Conservation (phyloP, 2,888 invertebrate species). For the Laothoe populi region DNA sequence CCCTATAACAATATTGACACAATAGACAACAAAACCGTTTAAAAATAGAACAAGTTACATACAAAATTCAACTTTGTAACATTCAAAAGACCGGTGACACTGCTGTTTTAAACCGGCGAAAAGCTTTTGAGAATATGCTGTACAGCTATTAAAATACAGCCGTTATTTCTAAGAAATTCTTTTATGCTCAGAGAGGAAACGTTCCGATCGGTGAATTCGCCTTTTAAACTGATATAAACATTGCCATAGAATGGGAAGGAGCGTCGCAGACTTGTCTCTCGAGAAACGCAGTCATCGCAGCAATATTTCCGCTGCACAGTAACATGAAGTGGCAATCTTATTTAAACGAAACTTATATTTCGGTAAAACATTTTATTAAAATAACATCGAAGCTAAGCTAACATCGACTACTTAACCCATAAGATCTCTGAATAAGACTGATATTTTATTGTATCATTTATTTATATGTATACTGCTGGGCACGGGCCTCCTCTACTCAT, state of each 20-base stretch:
- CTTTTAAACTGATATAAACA: slow-evolving; percentile 72
- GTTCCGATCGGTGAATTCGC: slow-evolving; percentile 68
- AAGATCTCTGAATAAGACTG: no score
- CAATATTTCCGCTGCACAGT: slow-evolving; percentile 67
- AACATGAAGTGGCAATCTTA: slow-evolving; percentile 23
- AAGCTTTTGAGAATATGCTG: slow-evolving; percentile 28
- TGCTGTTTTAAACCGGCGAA: slow-evolving; percentile 26
- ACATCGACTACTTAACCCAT: no score
- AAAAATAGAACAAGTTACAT: slow-evolving; percentile 29
- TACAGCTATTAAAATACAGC: slow-evolving; percentile 24
- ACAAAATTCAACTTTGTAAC: slow-evolving; percentile 30
- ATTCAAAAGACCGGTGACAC: slow-evolving; percentile 28
- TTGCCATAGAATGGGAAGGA: slow-evolving; percentile 38
- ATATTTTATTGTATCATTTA: no score
- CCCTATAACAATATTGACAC: neutral
- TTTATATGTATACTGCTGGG: no score
- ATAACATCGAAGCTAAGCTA: neutral
- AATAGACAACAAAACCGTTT: neutral
- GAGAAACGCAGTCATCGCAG: slow-evolving; percentile 53
- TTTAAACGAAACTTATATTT: slow-evolving; percentile 20
- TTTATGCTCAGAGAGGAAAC: slow-evolving; percentile 64
- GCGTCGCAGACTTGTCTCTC: slow-evolving; percentile 43
- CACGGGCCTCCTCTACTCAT: no score
- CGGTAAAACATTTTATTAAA: slow-evolving; percentile 1
- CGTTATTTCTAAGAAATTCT: slow-evolving; percentile 65